Percentiles rank a stretch among this genome's conserved stretches.
phyloP scores from a whole-genome alignment of 2,888 invertebrate species.

The Cheilosia vulpina region DNA sequence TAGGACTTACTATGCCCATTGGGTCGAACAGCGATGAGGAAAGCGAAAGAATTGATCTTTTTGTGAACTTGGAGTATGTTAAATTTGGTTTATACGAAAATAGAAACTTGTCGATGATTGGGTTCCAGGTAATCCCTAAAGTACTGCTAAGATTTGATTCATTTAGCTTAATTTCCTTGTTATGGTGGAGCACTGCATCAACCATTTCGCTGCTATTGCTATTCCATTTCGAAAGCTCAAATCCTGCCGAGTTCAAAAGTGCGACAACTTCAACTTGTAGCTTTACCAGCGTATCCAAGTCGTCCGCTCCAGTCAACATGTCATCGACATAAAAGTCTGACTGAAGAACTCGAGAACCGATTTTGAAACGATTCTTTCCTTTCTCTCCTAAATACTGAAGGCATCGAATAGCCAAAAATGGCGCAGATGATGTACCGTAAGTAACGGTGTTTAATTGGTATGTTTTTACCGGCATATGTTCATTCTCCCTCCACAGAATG shows the following conservation, averaged over 20 bases:
- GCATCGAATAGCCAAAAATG: too few relatives aligned
- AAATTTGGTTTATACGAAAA: constrained; percentile 37
- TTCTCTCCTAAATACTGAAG: too few relatives aligned
- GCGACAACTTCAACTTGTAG: constrained; percentile 6
- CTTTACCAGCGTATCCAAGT: neutral
- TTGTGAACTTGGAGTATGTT: constrained; percentile 19
- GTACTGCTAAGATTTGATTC: constrained; percentile 42
- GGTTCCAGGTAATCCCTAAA: constrained; percentile 46
- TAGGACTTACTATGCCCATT: constrained; percentile 56
- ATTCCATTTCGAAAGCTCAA: constrained; percentile 33
- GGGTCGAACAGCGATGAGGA: constrained; percentile 57
- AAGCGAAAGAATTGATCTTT: constrained; percentile 22
- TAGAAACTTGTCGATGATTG: constrained; percentile 34
- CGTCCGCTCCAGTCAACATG: neutral
- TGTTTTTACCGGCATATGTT: constrained; percentile 2
- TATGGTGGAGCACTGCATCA: neutral
- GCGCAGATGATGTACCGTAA: too few relatives aligned
- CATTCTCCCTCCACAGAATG: constrained; percentile 51
- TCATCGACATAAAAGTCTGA: constrained; percentile 7
- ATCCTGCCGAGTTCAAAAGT: constrained; percentile 33
- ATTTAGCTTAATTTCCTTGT: constrained; percentile 32
- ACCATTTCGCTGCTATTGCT: constrained; percentile 4
- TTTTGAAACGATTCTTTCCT: too few relatives aligned
- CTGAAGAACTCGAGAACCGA: too few relatives aligned
- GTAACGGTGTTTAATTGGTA: too few relatives aligned